Evolutionary conservation across 2,797 vertebrate genomes (phyloP).

Genomic region (Ptychobarbus kaznakovi): DNA sequence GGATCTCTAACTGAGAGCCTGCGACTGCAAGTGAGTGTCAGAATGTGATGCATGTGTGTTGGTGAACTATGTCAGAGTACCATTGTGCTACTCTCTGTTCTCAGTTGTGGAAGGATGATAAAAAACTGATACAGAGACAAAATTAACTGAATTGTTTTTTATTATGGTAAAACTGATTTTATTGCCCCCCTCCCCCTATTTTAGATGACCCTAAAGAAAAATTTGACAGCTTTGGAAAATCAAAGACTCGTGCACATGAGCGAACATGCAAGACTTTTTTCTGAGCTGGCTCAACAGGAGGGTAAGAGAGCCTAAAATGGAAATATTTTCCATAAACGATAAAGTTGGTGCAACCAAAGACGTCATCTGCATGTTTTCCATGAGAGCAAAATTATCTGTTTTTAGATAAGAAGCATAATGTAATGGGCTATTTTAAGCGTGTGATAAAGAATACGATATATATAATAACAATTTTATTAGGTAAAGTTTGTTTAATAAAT

Average conservation of each 20-base stretch:
- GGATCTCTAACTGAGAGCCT: slow-evolving; percentile 32
- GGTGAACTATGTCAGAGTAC: not conserved
- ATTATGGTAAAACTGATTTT: not conserved
- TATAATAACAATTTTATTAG: not conserved
- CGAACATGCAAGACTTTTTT: slow-evolving; percentile 21
- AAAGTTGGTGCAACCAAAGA: not conserved
- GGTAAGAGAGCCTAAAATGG: slow-evolving; percentile 35
- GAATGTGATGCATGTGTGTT: not conserved
- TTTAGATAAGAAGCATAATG: not conserved
- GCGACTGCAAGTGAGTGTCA: slow-evolving; percentile 55
- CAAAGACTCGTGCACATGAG: not conserved
- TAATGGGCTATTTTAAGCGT: not conserved
- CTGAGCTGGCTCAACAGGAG: slow-evolving; percentile 21
- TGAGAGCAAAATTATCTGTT: not conserved
- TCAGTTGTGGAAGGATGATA: not conserved
- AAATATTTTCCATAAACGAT: not conserved
- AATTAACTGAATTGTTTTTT: not conserved
- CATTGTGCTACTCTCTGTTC: not conserved
- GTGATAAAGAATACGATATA: not conserved
- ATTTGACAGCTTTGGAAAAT: slow-evolving; percentile 32
- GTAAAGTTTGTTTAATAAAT: not conserved
- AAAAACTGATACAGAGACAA: not conserved
- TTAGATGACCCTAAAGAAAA: slow-evolving; percentile 51
- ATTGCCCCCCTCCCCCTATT: not conserved
- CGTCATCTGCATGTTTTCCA: not conserved